phyloP scores from a whole-genome alignment of 2,888 invertebrate species.

The Chloromyia formosa region DNA sequence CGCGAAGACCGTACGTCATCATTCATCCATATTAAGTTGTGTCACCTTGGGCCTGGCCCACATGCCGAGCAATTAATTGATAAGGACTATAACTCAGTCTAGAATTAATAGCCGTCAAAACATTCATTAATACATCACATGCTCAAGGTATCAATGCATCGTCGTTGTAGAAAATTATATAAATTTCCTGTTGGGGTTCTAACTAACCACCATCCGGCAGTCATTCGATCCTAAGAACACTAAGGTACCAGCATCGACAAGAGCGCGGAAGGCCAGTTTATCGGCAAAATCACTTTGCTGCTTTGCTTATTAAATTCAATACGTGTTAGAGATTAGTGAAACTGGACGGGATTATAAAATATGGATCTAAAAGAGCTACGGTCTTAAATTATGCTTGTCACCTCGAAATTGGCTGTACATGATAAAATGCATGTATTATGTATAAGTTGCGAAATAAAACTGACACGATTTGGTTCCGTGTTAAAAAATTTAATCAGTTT shows the following conservation, averaged over 20 bases:
- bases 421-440: constrained; percentile 1
- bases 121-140: constrained; percentile 10
- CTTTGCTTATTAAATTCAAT: constrained; percentile 39
- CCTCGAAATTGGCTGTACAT: constrained; percentile 20
- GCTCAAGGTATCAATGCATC: not conserved
- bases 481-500: too few relatives aligned
- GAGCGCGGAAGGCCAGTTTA: constrained; percentile 17
- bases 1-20: not conserved
- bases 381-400: constrained; percentile 42
- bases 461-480: too few relatives aligned
- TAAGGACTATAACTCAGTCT: not conserved
- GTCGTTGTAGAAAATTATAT: not conserved
- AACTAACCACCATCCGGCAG: constrained; percentile 9
- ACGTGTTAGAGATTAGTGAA: constrained; percentile 43
- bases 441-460: not conserved
- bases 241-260: not conserved
- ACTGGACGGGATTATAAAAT: constrained; percentile 35
- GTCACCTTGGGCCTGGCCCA: not conserved
- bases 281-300: constrained; percentile 30
- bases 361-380: constrained; percentile 12
- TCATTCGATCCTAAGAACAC: constrained; percentile 12
- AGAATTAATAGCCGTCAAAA: constrained; percentile 5
- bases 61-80: not conserved
- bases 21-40: not conserved
- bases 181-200: constrained; percentile 26